phyloP scores from a whole-genome alignment of 2,797 vertebrate species.

The Coilia nasus region DNA sequence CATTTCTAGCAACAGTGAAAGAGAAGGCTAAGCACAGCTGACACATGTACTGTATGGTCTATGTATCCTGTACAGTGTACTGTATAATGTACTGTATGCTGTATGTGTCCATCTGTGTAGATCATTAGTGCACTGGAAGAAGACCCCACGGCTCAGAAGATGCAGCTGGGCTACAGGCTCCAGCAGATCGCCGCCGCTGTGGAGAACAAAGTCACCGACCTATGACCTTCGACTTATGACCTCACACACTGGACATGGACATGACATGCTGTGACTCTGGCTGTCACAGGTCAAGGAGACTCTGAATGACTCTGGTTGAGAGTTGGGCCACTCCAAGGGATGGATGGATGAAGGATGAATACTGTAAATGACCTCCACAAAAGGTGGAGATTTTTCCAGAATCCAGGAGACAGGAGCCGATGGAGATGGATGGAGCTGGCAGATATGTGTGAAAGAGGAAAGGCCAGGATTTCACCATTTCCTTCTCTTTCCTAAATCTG shows the following conservation, averaged over 20 bases:
- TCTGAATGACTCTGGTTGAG: background rate
- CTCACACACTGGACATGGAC: background rate
- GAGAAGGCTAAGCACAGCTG: no score
- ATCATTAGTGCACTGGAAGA: constrained; percentile 96
- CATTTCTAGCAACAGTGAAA: no score
- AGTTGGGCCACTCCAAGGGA: background rate
- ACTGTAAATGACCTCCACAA: background rate
- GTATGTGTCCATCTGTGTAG: constrained; percentile 64
- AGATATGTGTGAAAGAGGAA: background rate
- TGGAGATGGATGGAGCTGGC: background rate
- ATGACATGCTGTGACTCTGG: no score
- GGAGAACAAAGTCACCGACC: constrained; percentile 98
- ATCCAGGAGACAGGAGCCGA: background rate
- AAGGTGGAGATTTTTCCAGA: background rate
- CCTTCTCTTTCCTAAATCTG: background rate
- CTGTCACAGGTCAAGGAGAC: background rate
- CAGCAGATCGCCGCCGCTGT: constrained; percentile 97
- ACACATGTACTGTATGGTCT: no score
- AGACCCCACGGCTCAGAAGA: constrained; percentile 94
- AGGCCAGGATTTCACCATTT: background rate
- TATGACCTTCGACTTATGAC: constrained; percentile 71
- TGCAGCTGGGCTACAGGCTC: constrained; percentile 96
- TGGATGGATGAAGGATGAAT: constrained; percentile 31
- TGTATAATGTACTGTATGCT: background rate
- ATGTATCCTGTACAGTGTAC: background rate